phyloP scores from a whole-genome alignment of 2,888 invertebrate species.

The Eupeodes latifasciatus region DNA sequence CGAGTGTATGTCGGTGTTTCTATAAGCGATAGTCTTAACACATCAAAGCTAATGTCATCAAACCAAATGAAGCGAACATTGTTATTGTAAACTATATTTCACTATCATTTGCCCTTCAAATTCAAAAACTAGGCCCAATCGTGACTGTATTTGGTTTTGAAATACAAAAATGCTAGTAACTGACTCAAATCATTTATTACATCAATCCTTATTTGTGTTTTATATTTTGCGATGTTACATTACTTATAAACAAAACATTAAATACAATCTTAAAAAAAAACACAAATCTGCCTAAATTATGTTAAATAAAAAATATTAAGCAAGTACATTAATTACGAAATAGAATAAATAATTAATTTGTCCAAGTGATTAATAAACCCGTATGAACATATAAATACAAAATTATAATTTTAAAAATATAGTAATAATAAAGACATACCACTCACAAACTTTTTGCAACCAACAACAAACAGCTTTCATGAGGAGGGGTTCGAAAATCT shows the following conservation, averaged over 20 bases:
- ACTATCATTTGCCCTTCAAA: too few species aligned
- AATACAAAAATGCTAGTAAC: neutral
- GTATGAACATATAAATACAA: neutral
- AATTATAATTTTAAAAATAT: conserved; percentile 9
- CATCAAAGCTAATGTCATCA: too few species aligned
- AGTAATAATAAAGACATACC: conserved; percentile 18
- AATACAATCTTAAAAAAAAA: conserved; percentile 3
- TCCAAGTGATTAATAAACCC: conserved; percentile 1
- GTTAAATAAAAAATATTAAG: conserved; percentile 8
- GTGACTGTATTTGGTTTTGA: neutral
- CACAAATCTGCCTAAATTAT: conserved; percentile 22
- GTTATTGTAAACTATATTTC: too few species aligned
- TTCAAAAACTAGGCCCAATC: neutral
- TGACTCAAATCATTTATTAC: neutral
- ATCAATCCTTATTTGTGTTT: neutral
- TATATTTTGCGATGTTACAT: neutral
- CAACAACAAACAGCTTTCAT: neutral
- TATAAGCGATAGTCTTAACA: too few species aligned
- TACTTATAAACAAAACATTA: conserved; percentile 13
- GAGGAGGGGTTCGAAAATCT: too few species aligned
- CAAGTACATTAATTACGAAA: neutral
- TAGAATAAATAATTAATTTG: conserved; percentile 1
- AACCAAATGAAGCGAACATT: too few species aligned
- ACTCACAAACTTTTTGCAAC: conserved; percentile 29
- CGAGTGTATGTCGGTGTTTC: too few species aligned